phyloP scores from a whole-genome alignment of 2,888 invertebrate species.

The Drosophila crucigera region DNA sequence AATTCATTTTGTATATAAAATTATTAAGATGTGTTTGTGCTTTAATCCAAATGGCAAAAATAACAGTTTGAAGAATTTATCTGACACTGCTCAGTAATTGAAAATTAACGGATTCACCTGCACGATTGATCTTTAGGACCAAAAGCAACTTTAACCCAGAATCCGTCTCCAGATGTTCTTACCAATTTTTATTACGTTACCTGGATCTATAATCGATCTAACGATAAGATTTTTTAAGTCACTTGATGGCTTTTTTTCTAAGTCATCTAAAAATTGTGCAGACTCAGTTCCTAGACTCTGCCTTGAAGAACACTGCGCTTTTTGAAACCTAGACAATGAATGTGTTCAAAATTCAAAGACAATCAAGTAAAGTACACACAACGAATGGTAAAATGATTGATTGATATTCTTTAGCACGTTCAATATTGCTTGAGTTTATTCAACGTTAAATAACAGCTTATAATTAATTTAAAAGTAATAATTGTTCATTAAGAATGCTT shows the following conservation, averaged over 20 bases:
- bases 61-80: not conserved
- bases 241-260: not conserved
- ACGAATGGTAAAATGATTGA: not conserved
- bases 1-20: not conserved
- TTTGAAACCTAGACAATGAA: not conserved
- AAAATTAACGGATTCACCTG: not conserved
- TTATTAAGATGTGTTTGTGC: not conserved
- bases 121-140: not conserved
- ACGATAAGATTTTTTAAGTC: not conserved
- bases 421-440: conserved; percentile 42
- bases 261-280: not conserved
- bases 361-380: not conserved
- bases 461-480: conserved; percentile 45
- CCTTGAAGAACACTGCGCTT: not conserved
- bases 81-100: not conserved
- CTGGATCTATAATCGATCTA: not conserved
- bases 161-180: not conserved
- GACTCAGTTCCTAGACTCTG: not conserved
- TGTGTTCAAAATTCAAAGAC: not conserved
- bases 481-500: conserved; percentile 36
- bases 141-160: not conserved
- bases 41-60: not conserved
- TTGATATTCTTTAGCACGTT: conserved; percentile 20
- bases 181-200: not conserved
- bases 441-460: conserved; percentile 51